phyloP scores from a whole-genome alignment of 2,797 vertebrate species.

The Parauchenoglanis ngamensis region DNA sequence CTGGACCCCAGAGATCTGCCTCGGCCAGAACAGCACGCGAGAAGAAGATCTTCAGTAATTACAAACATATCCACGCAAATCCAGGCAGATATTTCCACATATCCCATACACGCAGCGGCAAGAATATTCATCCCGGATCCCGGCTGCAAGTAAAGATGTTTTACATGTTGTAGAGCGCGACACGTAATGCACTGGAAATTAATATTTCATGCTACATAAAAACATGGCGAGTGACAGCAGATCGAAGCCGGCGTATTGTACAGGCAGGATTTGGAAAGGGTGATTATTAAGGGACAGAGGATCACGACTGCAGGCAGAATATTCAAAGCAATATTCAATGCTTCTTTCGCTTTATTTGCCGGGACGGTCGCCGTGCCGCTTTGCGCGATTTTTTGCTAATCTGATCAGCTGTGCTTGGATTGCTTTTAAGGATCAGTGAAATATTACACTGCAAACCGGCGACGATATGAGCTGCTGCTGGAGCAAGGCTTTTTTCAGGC shows the following conservation, averaged over 20 bases:
- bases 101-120: conserved; percentile 25
- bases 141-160: conserved; percentile 42
- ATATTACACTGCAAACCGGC: conserved; percentile 24
- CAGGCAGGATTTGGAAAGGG: conserved; percentile 42
- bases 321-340: conserved; percentile 13
- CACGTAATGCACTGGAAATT: conserved; percentile 58
- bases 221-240: conserved; percentile 40
- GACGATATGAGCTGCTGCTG: conserved; percentile 8
- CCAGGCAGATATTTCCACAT: conserved; percentile 38
- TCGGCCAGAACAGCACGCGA: background rate
- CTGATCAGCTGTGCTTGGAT: conserved; percentile 26
- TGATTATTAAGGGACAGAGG: conserved; percentile 28
- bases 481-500: background rate
- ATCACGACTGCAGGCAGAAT: conserved; percentile 18
- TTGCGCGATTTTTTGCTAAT: conserved; percentile 34
- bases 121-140: conserved; percentile 51
- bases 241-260: conserved; percentile 36
- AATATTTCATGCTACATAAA: conserved; percentile 56
- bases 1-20: background rate
- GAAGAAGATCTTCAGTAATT: conserved; percentile 36
- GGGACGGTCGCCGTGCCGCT: background rate
- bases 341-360: background rate
- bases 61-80: conserved; percentile 40
- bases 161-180: conserved; percentile 55
- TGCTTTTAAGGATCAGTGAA: conserved; percentile 23